Evolutionary conservation across 2,113 vertebrate genomes (phyloP), one percentile per base, ranked within the genome.

Genomic region (Sylvia atricapilla): DNA sequence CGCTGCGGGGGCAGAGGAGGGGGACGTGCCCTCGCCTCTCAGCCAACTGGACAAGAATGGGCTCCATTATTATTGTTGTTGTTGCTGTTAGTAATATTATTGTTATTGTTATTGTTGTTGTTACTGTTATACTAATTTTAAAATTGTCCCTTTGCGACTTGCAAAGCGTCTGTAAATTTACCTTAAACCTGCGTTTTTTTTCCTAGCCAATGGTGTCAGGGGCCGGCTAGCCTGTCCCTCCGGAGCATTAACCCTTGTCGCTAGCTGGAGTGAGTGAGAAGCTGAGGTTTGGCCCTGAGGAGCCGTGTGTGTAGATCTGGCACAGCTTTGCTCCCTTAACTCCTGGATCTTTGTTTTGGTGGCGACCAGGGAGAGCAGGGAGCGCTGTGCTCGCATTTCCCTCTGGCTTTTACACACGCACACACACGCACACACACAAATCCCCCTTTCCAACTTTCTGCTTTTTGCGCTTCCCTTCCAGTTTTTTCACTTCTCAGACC

Each of bases 341-440:
- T 96, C 95, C 94, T 95, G 87, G 86, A 97, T 95, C 96, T 97
- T 97, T 97, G 95, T 96, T 94, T 96, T 93, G 95, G 96, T 95
- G 95, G 94, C 86, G 95, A 96, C 90, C 75, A 90, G 89, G 89
- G 94, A 94, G 96, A 95, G 75, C 75, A 94, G 96, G 85, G 95
- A 97, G 97, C 96, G 95, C 94, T 94, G 93, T 88, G 95, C 89
- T 96, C 94, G 53, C 88, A 64, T 95, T 97, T 93, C 94, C 84
- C 96, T 87, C 84, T 60, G 94, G 87, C 95, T 96, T 95, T 85
- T 91, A 91, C 84, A 84, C 63, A 59, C 77, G 20, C 77, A 17
- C 79, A 35, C 53, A 35, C 70, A 60, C 56, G 19, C 77, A 59
- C n/a, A 14, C 89, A 33, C 64, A 28, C 84, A 13, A 84, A 81